A percentile compares a stretch with the other conserved stretches of the same genome.
phyloP scores from a whole-genome alignment of 2,113 vertebrate species.

The Tachysurus vachellii region DNA sequence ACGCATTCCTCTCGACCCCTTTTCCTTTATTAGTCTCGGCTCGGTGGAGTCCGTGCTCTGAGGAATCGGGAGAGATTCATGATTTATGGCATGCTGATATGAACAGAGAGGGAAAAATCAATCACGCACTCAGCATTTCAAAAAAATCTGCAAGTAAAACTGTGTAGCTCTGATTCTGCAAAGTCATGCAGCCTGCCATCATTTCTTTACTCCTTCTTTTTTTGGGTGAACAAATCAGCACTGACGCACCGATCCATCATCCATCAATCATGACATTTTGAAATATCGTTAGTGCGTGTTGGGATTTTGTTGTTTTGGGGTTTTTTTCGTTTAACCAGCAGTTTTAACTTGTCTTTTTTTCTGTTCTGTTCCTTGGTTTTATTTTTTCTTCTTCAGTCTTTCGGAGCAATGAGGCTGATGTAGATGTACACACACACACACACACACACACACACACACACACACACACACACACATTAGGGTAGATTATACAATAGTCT shows the following conservation, averaged over 20 bases:
- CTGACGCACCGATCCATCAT: neutral
- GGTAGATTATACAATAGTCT: neutral
- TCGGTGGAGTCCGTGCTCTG: neutral
- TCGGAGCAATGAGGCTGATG: neutral
- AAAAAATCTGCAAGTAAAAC: neutral
- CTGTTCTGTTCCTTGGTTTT: neutral
- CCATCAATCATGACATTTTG: neutral
- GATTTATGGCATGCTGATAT: conserved; percentile 38
- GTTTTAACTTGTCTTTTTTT: neutral
- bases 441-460: too few relatives aligned
- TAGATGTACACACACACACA: neutral
- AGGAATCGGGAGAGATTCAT: neutral
- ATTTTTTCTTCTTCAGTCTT: neutral
- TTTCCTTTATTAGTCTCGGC: conserved; percentile 25
- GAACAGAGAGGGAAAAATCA: neutral
- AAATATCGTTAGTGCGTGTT: neutral
- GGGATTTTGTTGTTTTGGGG: neutral
- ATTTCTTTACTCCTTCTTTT: neutral
- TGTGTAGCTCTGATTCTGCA: neutral
- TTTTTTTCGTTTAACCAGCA: neutral
- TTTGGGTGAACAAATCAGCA: neutral
- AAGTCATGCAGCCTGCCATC: neutral
- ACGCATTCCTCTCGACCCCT: neutral
- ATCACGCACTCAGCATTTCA: neutral
- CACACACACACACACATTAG: too few relatives aligned